Conservation (phyloP, 2,113 vertebrate genomes). For the Pelecanoides urinatrix region DNA sequence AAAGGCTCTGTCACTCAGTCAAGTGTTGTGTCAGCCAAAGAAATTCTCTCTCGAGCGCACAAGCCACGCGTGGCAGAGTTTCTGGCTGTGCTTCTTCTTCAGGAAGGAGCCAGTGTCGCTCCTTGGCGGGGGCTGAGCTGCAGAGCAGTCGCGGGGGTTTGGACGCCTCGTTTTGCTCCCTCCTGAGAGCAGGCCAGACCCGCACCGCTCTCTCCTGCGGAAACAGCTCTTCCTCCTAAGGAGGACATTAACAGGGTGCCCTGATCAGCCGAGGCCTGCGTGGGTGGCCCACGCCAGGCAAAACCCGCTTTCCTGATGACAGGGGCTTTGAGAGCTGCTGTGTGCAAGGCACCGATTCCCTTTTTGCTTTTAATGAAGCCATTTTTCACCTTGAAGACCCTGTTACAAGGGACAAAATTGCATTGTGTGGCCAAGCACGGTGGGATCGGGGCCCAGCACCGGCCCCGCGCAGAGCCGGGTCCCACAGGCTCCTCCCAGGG, state of each 20-base stretch:
- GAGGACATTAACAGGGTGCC: fast-evolving
- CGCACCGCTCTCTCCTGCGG: fast-evolving
- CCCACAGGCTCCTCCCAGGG: fast-evolving
- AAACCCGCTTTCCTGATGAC: background rate
- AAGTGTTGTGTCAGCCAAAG: background rate
- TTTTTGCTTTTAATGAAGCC: background rate
- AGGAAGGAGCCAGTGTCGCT: background rate
- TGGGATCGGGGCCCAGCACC: background rate
- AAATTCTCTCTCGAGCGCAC: background rate
- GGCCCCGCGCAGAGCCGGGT: background rate
- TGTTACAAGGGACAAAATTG: background rate
- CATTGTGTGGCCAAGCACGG: fast-evolving
- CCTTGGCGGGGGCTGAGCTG: background rate
- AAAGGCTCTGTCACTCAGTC: background rate
- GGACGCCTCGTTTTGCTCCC: fast-evolving
- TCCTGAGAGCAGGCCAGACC: background rate
- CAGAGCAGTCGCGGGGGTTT: background rate
- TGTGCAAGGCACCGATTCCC: fast-evolving
- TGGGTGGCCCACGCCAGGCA: fast-evolving
- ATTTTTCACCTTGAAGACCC: background rate
- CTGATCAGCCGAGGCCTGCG: fast-evolving
- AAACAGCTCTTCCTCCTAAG: fast-evolving
- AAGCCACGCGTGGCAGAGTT: background rate
- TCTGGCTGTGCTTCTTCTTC: background rate
- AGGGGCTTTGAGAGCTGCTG: background rate